Base-by-base conservation (phyloP, 2,113 vertebrate species). In the Erpornis zantholeuca region DNA sequence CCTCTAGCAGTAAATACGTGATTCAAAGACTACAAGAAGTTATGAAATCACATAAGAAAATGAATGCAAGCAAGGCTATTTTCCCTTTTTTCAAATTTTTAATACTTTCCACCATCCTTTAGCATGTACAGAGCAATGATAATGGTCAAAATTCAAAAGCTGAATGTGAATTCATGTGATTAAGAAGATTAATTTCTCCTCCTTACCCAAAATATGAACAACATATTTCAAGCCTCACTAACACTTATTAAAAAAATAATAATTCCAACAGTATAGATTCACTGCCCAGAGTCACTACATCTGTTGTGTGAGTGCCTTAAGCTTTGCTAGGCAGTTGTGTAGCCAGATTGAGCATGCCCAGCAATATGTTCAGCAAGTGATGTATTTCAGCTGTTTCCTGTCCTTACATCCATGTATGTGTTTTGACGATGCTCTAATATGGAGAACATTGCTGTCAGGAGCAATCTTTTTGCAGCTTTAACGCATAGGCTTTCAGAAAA, bases 341-440 rank as follows among this genome's bases (percentile, higher is more conserved):
- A 94, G 64, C 47, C 93, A 90, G 85, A 86, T 77, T 83, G 68
- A 92, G 76, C 79, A 90, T 78, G 68, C 49, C 71, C 88, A 88
- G 60, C 68, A 92, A 73, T 70, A 82, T 52, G 68, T 81, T 93
- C 92, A 88, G 47, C 35, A 83, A 80, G 56, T 1, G 11, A 78
- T 81, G 16, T 40, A 88, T 83, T 96, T 93, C 85, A 96, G 60
- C 88, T 93, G 90, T 70, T 96, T 70, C 82, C 86, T 90, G 60
- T 94, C 76, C 64, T 56, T 64, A 88, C 33, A 59, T n/a, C 92
- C 16, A 86, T 10, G 76, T 45, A 90, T 19, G 7, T 88, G 40
- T 81, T 94, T 88, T 88, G 82, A 92, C 88, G 90, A 23, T 60
- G 28, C n/a, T 94, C 64, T 86, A 86, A 83, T 81, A 81, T 23